Evolutionary conservation across 2,113 vertebrate genomes (phyloP), one percentile per base, ranked within the genome.

Genomic region (Vulpes lagopus): DNA sequence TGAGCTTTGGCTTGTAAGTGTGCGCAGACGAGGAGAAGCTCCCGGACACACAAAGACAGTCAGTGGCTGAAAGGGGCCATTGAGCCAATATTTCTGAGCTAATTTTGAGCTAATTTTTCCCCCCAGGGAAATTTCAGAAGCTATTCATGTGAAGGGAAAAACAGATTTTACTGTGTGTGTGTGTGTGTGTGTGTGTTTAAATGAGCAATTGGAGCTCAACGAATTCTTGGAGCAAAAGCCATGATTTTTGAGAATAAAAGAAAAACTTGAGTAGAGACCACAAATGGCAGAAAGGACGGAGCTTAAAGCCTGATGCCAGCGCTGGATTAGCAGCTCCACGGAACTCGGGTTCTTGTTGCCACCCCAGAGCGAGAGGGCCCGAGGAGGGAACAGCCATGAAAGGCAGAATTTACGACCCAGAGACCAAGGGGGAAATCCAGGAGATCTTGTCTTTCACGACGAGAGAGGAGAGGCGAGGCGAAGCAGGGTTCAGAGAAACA

Each of bases 91-190:
- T 51, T 76, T 49, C 4, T 78, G 74, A 78, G 43, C 74, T 78
- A 78, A 78, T 30, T 78, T 78, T 78, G 74, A 51, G 74, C 74
- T 55, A 79, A 32, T 79, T 30, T 30, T 8, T 14, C 73, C 5
- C 76, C 30, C 64, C 25, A 15, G 86, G 57, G 53, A 97, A 69
- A 78, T 64, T 81, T 76, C 67, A 59, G 71, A 67, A 85, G 38
- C 51, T 74, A 55, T 73, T 73, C 43, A 7, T 35, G 67, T 59
- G 76, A 97, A 91, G 85, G 73, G 92, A 95, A 92, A n/a, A n/a
- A 91, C 20, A 73, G 71, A 73, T 43, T 38, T 73, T 73, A 38
- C 10, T 43, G 5, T 43, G 6, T 43, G 43, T 43, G 43, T 17
- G 57, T 57, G 15, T 57, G 43, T 43, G 43, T 43, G 43, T 43